Conservation (phyloP, 2,797 vertebrate species). For the Ciconia nigra region DNA sequence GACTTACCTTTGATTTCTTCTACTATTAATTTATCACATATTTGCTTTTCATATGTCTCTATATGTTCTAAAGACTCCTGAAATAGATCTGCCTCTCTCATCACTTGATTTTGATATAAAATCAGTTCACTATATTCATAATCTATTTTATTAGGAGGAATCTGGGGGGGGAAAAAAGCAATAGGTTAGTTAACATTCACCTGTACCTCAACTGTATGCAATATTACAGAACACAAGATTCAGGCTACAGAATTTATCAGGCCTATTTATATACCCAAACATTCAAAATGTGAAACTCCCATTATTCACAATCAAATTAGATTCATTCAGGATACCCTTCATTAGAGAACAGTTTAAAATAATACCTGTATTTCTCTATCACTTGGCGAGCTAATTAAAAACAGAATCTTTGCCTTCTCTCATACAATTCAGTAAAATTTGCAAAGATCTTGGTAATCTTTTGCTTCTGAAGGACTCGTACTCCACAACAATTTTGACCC, state of each 20-base stretch:
- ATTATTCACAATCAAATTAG: background rate
- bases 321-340: background rate
- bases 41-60: constrained; percentile 78
- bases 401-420: background rate
- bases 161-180: constrained; percentile 24
- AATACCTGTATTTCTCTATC: background rate
- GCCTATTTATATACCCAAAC: background rate
- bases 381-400: background rate
- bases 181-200: background rate
- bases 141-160: constrained; percentile 80
- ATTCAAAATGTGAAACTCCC: background rate
- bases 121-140: constrained; percentile 82
- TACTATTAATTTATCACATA: constrained; percentile 80
- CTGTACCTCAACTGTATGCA: background rate
- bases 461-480: background rate
- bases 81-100: constrained; percentile 80
- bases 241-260: background rate
- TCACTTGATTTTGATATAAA: constrained; percentile 82
- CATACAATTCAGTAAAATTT: background rate
- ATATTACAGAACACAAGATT: background rate
- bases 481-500: background rate
- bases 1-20: constrained; percentile 81
- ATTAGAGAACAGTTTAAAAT: background rate
- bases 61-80: constrained; percentile 79
- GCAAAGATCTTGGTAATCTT: background rate